Base-by-base conservation (phyloP, 2,888 invertebrate genomes). In the Tridacna crocea region DNA sequence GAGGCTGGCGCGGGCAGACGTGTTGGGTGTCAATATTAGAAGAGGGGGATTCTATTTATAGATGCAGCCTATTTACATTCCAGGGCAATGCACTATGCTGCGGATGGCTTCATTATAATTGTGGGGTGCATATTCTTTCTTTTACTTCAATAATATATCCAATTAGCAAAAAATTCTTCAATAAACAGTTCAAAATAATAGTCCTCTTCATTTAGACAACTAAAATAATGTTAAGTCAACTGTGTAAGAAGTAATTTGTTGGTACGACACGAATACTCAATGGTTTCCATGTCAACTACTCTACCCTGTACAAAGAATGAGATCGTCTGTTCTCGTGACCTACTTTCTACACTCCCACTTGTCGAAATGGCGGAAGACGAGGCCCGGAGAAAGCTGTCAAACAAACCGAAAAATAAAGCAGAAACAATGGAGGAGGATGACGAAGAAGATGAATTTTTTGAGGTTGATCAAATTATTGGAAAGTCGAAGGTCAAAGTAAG, bases 401-500 rank as follows among this genome's bases (percentile, higher is more conserved):
- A 76, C 60, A 78, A 76, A 79, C 65, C 80, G 22, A 60, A 66
- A 26, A 74, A 79, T 19, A 75, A 72, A 61, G 75, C 70, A 3
- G 77, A 72, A 47, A 72, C 73, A n/a, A 80, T 68, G 61, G 80
- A 81, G 1, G 46, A 75, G 27, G 75, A 70, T 11, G 88, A 80
- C 47, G 83, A 82, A 27, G 85, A 87, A 61, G 89, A 83, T 27
- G 89, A 88, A 66, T 77, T 90, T n/a, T 91, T 87, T 87, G 90
- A 90, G 88, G 91, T 91, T 70, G 91, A 91, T 60, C 87, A 84
- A 73, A 89, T 91, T 36, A 87, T 91, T 47, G 88, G 89, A 36
- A 89, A 87, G 70, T 84, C 87, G 24, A 91, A 89, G 81, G 84
- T 84, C 22, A 84, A 87, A 78, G 91, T 91, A 89, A 90, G 91